These are phyloP conservation scores for Macrotus californicus DNA, from an alignment of 2,113 vertebrate species.

Conservation along the genomic window DNA sequence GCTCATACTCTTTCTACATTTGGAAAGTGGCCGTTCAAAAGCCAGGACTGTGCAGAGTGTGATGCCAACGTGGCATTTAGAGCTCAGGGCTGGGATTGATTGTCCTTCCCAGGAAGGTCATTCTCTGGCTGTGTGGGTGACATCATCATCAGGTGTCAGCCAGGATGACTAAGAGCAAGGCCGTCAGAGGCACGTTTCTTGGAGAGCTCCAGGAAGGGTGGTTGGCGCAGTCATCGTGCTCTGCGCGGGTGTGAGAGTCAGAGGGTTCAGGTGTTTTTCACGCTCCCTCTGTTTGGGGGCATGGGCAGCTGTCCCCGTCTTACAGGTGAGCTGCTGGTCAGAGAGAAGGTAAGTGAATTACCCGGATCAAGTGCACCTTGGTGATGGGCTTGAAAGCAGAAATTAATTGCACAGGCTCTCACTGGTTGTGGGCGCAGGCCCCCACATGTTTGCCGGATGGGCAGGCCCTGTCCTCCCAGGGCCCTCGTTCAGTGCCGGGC, in stretches of 20 bases:
- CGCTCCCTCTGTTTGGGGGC: background rate
- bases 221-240: rapidly evolving
- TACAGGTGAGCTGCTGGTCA: background rate
- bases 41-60: background rate
- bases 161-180: background rate
- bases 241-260: background rate
- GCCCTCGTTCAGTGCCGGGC: rapidly evolving
- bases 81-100: background rate
- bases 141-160: background rate
- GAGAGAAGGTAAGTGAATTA: background rate
- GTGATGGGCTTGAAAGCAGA: background rate
- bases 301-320: too few relatives aligned
- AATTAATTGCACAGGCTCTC: background rate
- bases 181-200: background rate
- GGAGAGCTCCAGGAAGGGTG: background rate
- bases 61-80: background rate
- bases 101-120: background rate
- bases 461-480: background rate
- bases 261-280: rapidly evolving
- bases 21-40: background rate
- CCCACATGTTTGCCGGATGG: background rate
- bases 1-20: background rate
- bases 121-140: background rate
- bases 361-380: background rate
- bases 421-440: background rate